Percentiles rank a stretch among this genome's conserved stretches.
phyloP scores from a whole-genome alignment of 2,113 vertebrate species.

The Pelodiscus sinensis region DNA sequence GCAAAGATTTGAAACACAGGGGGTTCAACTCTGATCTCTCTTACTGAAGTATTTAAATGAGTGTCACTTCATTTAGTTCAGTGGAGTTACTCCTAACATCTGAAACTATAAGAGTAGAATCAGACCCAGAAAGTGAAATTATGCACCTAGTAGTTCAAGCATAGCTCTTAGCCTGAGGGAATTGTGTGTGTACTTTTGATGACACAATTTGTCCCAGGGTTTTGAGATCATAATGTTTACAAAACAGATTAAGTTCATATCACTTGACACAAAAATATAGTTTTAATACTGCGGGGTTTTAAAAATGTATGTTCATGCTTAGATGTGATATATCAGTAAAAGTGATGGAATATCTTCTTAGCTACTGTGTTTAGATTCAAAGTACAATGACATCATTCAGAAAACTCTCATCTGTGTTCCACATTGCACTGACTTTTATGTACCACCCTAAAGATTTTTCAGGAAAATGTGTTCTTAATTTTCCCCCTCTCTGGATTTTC shows the following conservation, averaged over 20 bases:
- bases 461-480: slow-evolving; percentile 19
- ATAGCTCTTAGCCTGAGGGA: not conserved
- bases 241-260: slow-evolving; percentile 43
- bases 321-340: slow-evolving; percentile 20
- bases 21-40: not conserved
- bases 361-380: slow-evolving; percentile 11
- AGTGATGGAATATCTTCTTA: slow-evolving; percentile 25
- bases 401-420: not conserved
- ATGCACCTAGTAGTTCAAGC: not conserved
- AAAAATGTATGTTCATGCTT: slow-evolving; percentile 56
- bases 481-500: slow-evolving; percentile 16
- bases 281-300: slow-evolving; percentile 44
- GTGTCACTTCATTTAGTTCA: not conserved
- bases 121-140: not conserved
- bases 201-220: slow-evolving; percentile 43
- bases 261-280: slow-evolving; percentile 54
- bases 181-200: not conserved
- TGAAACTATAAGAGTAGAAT: not conserved
- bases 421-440: not conserved
- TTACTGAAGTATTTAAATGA: not conserved
- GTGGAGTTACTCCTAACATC: not conserved
- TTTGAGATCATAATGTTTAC: slow-evolving; percentile 53
- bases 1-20: not conserved
- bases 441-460: not conserved
- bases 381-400: not conserved